These are phyloP conservation scores for Chitala chitala DNA, from an alignment of 2,113 vertebrate genomes.

Conservation along the genomic window DNA sequence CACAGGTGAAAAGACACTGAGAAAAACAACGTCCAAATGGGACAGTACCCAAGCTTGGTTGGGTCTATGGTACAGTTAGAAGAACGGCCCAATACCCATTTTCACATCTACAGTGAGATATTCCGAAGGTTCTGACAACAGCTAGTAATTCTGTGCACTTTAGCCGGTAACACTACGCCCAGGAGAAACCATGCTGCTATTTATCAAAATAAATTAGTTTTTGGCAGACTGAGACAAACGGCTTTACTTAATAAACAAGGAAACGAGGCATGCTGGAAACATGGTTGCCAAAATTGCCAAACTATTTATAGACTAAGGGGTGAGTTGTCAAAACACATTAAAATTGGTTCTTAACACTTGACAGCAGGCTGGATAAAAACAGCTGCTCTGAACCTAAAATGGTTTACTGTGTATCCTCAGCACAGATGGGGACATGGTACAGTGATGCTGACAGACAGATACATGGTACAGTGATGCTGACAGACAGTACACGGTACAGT, in stretches of 20 bases:
- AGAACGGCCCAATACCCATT: too few relatives aligned
- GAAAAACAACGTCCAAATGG: not conserved
- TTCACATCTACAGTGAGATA: not conserved
- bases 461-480: too few relatives aligned
- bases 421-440: too few relatives aligned
- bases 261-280: constrained; percentile 4
- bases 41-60: too few relatives aligned
- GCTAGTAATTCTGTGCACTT: not conserved
- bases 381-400: not conserved
- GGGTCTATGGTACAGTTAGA: too few relatives aligned
- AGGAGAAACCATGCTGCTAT: not conserved
- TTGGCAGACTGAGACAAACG: constrained; percentile 25
- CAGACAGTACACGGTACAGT: too few relatives aligned
- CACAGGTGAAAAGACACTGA: not conserved
- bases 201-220: constrained; percentile 21
- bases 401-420: not conserved
- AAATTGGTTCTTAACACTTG: not conserved
- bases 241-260: constrained; percentile 28
- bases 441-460: too few relatives aligned
- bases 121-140: too few relatives aligned
- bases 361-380: not conserved
- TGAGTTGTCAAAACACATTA: constrained; percentile 17
- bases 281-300: constrained; percentile 15
- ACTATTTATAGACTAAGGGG: constrained; percentile 19
- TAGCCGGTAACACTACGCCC: not conserved